Percentiles rank a stretch among this genome's conserved stretches.
Conservation (phyloP, 2,113 vertebrate species). For the Athene cunicularia region DNA sequence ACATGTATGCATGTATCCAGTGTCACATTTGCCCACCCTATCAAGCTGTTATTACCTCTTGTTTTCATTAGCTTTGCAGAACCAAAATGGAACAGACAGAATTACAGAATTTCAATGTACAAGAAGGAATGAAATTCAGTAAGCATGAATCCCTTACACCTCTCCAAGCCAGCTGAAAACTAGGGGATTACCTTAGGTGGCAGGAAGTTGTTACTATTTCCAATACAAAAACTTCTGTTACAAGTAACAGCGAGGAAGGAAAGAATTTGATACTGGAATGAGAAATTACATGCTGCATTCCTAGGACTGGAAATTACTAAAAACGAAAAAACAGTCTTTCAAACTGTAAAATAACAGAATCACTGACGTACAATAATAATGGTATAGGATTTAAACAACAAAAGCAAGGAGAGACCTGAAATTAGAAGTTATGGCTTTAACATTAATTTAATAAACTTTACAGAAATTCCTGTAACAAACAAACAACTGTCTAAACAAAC, state of each 20-base stretch:
- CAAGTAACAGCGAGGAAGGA: background rate
- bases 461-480: background rate
- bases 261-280: background rate
- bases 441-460: background rate
- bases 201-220: background rate
- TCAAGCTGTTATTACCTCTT: background rate
- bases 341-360: background rate
- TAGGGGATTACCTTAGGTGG: background rate
- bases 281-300: background rate
- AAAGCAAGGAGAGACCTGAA: background rate
- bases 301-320: background rate
- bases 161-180: background rate
- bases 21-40: background rate
- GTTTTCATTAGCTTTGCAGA: background rate
- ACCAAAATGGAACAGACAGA: background rate
- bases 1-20: background rate
- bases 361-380: background rate
- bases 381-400: background rate
- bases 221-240: background rate
- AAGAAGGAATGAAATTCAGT: background rate
- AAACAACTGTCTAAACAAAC: background rate
- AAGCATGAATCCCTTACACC: accelerated
- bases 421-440: background rate
- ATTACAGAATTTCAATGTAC: background rate
- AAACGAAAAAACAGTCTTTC: background rate